Percentiles rank a stretch among this genome's conserved stretches.
phyloP scores from a whole-genome alignment of 2,888 invertebrate genomes.

The Neoaliturus tenellus region DNA sequence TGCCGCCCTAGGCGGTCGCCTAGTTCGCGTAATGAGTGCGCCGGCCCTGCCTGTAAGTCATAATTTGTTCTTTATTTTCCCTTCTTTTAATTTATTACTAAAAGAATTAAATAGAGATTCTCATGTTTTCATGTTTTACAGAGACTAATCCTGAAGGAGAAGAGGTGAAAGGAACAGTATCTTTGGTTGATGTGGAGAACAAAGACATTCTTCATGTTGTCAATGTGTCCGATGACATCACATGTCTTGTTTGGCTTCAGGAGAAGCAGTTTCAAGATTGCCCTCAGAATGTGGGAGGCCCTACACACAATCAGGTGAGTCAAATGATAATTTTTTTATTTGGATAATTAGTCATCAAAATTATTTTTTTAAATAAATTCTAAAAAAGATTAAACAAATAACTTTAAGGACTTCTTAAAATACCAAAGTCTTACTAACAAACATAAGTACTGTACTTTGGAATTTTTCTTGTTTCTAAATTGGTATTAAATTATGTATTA shows the following conservation, averaged over 20 bases:
- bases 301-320: slow-evolving; percentile 25
- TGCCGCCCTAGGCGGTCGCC: too few relatives aligned
- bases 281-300: slow-evolving; percentile 67
- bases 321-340: not conserved
- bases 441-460: too few relatives aligned
- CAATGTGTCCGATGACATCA: slow-evolving; percentile 78
- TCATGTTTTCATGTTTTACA: not conserved
- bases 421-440: too few relatives aligned
- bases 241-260: slow-evolving; percentile 85
- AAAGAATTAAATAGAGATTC: too few relatives aligned
- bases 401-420: too few relatives aligned
- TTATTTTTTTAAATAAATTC: not conserved
- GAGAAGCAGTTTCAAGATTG: slow-evolving; percentile 73
- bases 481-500: too few relatives aligned
- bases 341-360: not conserved
- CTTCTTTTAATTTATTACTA: too few relatives aligned
- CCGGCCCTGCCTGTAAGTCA: too few relatives aligned
- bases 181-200: slow-evolving; percentile 90
- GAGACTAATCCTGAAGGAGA: not conserved
- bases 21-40: too few relatives aligned
- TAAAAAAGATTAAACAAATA: too few relatives aligned
- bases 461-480: too few relatives aligned
- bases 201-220: slow-evolving; percentile 84
- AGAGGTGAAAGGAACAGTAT: slow-evolving; percentile 76
- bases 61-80: too few relatives aligned